Base-by-base conservation (phyloP, 2,113 vertebrate species). In the Alces alces region DNA sequence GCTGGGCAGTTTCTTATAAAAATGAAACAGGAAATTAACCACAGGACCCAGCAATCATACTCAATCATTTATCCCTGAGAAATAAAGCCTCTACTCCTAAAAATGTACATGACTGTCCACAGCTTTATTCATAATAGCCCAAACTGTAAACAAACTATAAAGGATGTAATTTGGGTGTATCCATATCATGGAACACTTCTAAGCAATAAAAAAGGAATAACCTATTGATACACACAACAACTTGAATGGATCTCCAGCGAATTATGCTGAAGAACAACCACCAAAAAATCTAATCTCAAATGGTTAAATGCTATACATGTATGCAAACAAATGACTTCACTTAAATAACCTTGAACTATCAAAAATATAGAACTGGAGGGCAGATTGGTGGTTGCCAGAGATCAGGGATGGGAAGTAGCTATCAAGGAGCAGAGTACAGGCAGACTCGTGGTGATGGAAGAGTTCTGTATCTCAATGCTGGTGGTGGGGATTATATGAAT, bases 341-440 rank as follows among this genome's bases (percentile, higher is more conserved):
- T 61, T 47, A 33, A 27, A 36, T 39, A 73, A 33, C 23, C 21
- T 70, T 10, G 12, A 92, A 50, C 55, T 52, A 47, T 73, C 4
- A 15, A 5, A 79, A 89, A 25, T 19, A 14, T 16, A 50, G 52
- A 90, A 28, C 17, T 19, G 10, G 25, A 80, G 30, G 58, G 45
- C 25, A 36, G 52, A n/a, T 6, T 5, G 7, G 30, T 9, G 45
- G 58, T 39, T 7, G 5, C 21, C 80, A 28, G 28, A 43, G 23
- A 28, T 61, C 30, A 82, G 60, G 36, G 6, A 28, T 1, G 15
- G 16, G 23, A 88, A 28, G 33, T 11, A n/a, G 19, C 55, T 13
- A 0, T 7, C 14, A 0, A 45, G 16, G 27, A 6, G 43, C 84
- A 58, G n/a, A 39, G 30, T 8, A 3, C 3, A 21, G 28, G 66